These are phyloP conservation scores for Oryzias curvinotus DNA, from an alignment of 2,113 vertebrate species.

Conservation along the genomic window DNA sequence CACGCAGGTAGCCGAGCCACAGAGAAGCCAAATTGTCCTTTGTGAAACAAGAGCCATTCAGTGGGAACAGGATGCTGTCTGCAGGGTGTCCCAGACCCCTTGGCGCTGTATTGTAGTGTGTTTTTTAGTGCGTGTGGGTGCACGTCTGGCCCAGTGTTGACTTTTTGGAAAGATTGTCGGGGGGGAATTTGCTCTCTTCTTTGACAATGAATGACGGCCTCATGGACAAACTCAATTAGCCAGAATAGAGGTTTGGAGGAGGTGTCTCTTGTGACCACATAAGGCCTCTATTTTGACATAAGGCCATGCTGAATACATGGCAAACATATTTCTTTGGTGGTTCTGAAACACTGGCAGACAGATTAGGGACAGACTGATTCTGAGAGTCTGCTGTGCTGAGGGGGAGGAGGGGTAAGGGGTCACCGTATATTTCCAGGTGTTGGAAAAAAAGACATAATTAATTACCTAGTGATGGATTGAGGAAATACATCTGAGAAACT, in stretches of 20 bases:
- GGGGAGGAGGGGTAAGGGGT: background rate
- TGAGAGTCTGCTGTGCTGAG: constrained; percentile 11
- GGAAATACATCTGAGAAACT: too few relatives aligned
- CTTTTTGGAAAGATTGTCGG: constrained; percentile 64
- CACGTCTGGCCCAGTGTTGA: constrained; percentile 66
- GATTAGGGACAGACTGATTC: constrained; percentile 34
- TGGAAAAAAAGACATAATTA: background rate
- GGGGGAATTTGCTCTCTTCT: constrained; percentile 54
- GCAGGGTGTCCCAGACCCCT: constrained; percentile 72
- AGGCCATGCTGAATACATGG: constrained; percentile 40
- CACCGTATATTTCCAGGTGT: constrained; percentile 7
- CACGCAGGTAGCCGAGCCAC: constrained; percentile 70
- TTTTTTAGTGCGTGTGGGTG: constrained; percentile 52
- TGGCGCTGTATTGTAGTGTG: constrained; percentile 65
- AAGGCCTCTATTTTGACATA: constrained; percentile 50
- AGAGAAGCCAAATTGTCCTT: constrained; percentile 66
- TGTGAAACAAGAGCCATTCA: constrained; percentile 73
- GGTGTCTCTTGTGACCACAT: constrained; percentile 52
- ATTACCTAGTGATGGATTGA: background rate
- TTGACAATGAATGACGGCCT: constrained; percentile 62
- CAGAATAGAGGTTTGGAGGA: constrained; percentile 53
- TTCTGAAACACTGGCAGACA: constrained; percentile 45
- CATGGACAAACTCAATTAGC: constrained; percentile 70
- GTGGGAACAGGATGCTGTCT: constrained; percentile 73
- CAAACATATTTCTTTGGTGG: constrained; percentile 56